Conservation (phyloP, 2,888 invertebrate genomes). For the Leptopilina drosophilae region DNA sequence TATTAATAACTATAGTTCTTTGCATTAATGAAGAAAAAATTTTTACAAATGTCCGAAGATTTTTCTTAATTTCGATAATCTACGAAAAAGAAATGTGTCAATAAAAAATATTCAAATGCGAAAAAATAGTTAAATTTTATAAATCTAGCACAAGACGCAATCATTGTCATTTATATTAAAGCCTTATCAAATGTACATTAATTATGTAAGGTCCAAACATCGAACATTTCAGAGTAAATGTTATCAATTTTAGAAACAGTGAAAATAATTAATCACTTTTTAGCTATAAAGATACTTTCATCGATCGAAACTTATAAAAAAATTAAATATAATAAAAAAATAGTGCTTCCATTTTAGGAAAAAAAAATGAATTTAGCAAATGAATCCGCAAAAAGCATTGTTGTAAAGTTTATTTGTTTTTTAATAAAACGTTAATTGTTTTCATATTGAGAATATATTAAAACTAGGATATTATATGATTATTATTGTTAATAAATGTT, state of each 20-base stretch:
- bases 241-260: not conserved
- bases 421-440: not conserved
- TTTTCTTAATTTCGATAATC: not conserved
- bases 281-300: not conserved
- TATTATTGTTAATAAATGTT: too few species aligned
- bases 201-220: not conserved
- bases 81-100: not conserved
- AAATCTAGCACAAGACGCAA: conserved; percentile 15
- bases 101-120: conserved; percentile 13
- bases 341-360: conserved; percentile 27
- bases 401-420: not conserved
- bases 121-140: conserved; percentile 3
- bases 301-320: not conserved
- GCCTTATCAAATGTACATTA: conserved; percentile 1
- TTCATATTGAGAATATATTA: not conserved
- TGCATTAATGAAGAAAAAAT: not conserved
- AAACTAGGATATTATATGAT: too few species aligned
- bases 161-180: conserved; percentile 7
- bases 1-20: too few species aligned
- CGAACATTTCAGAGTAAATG: not conserved
- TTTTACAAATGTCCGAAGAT: not conserved
- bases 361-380: not conserved
- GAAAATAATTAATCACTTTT: not conserved
- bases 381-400: not conserved
- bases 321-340: not conserved